Conservation (phyloP, 2,888 invertebrate genomes). For the Drosophila flavopinicola region DNA sequence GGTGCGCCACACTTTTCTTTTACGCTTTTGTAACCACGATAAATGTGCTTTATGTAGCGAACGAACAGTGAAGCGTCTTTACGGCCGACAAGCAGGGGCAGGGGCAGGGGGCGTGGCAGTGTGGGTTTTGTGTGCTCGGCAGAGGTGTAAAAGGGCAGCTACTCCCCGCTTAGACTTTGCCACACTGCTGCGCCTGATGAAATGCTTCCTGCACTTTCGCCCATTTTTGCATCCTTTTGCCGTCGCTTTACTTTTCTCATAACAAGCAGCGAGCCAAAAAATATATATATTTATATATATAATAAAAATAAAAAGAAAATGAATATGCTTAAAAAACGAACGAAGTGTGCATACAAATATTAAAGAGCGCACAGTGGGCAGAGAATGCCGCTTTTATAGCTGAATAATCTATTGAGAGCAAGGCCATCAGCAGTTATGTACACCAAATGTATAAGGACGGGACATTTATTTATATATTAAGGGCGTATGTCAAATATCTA, state of each 20-base stretch:
- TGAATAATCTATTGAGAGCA: neutral
- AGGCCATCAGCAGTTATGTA: too few species aligned
- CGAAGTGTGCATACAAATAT: too few species aligned
- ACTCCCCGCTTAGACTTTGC: conserved; percentile 26
- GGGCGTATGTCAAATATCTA: too few species aligned
- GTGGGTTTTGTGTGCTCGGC: too few species aligned
- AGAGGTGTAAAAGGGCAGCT: conserved; percentile 24
- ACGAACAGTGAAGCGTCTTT: conserved; percentile 35
- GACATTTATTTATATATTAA: too few species aligned
- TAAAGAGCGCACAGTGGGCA: conserved; percentile 37
- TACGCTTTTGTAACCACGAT: conserved; percentile 80
- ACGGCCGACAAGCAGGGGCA: conserved; percentile 29
- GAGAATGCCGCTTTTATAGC: neutral
- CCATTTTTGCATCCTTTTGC: conserved; percentile 56
- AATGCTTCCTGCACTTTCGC: conserved; percentile 76
- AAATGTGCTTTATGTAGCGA: conserved; percentile 78
- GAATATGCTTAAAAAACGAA: conserved; percentile 11
- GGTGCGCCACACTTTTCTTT: conserved; percentile 71
- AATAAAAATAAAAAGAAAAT: conserved; percentile 18
- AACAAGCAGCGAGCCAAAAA: conserved; percentile 25
- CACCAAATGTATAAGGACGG: too few species aligned
- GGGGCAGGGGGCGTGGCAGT: neutral
- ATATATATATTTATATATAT: conserved; percentile 3
- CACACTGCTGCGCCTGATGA: conserved; percentile 61
- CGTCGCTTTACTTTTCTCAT: conserved; percentile 21